A percentile compares a stretch with the other conserved stretches of the same genome.
Evolutionary conservation across 1,140 invertebrate genomes (phyloP).

Genomic region (Acromyrmex charruanus): DNA sequence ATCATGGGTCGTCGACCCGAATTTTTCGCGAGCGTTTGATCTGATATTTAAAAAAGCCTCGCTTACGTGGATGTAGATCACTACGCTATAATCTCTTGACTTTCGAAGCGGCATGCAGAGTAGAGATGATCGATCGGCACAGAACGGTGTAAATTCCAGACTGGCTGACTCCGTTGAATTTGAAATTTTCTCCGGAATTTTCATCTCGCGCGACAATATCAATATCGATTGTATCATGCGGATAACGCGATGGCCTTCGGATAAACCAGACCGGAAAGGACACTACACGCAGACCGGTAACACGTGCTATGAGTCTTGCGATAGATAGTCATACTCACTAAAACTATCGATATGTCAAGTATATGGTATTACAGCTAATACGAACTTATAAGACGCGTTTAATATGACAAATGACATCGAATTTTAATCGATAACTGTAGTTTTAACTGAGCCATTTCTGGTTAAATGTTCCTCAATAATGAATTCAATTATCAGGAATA

Average conservation of each 20-base stretch:
- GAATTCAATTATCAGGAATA: constrained; percentile 48
- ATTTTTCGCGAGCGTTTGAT: constrained; percentile 70
- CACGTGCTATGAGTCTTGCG: background rate
- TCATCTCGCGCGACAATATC: constrained; percentile 52
- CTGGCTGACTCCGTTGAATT: constrained; percentile 51
- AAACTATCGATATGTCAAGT: constrained; percentile 13
- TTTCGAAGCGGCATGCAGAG: constrained; percentile 11
- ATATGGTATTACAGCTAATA: constrained; percentile 14
- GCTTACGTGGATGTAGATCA: constrained; percentile 71
- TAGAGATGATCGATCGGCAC: constrained; percentile 51
- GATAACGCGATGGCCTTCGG: constrained; percentile 17
- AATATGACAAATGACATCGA: constrained; percentile 18
- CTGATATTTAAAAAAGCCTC: constrained; percentile 74
- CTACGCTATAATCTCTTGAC: constrained; percentile 67
- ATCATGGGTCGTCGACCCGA: constrained; percentile 53
- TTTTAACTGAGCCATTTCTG: constrained; percentile 28
- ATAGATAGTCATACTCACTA: background rate
- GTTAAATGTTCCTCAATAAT: constrained; percentile 32
- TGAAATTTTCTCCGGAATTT: constrained; percentile 63
- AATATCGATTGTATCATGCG: constrained; percentile 55
- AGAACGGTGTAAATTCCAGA: constrained; percentile 49
- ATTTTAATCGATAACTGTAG: constrained; percentile 34
- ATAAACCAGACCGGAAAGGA: constrained; percentile 24
- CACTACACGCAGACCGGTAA: constrained; percentile 5
- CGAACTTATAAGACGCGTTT: constrained; percentile 26